Evolutionary conservation across 1,140 invertebrate genomes (phyloP).

Genomic region (Brachionus rotundiformis): DNA sequence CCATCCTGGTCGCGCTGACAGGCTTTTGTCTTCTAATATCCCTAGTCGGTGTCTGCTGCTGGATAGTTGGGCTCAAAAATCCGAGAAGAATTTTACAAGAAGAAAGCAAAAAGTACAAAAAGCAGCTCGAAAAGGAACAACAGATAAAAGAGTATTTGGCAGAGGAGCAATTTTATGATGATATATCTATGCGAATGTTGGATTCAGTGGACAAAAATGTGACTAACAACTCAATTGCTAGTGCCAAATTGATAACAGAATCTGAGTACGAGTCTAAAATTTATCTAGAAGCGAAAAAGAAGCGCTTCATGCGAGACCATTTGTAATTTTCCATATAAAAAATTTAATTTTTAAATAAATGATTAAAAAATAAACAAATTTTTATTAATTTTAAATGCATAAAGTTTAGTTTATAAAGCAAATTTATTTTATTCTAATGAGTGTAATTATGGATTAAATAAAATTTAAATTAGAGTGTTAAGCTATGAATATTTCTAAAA

Average conservation of each 20-base stretch:
- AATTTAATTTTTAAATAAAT: not conserved
- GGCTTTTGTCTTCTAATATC: not conserved
- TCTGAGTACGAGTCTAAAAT: conserved; percentile 47
- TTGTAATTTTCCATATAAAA: not conserved
- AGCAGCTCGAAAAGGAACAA: conserved; percentile 36
- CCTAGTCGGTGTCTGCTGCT: conserved; percentile 28
- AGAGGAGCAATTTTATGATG: conserved; percentile 44
- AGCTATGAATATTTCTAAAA: conserved; percentile 3
- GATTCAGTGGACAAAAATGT: conserved; percentile 14
- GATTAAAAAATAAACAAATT: not conserved
- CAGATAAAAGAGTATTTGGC: not conserved
- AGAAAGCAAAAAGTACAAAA: not conserved
- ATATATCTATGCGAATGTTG: conserved; percentile 46
- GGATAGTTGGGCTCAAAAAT: conserved; percentile 31
- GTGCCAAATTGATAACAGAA: conserved; percentile 18
- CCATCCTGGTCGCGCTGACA: conserved; percentile 32
- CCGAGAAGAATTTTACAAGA: conserved; percentile 15
- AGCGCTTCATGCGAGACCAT: conserved; percentile 50
- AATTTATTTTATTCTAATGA: not conserved
- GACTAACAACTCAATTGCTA: not conserved
- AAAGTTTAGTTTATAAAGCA: not conserved
- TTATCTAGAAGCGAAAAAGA: conserved; percentile 29
- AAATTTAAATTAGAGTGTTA: not conserved
- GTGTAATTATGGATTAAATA: not conserved
- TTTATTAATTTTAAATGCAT: not conserved